These are phyloP conservation scores for Micromussa lordhowensis DNA, from an alignment of 92 coral and sea anemone genomes.

Conservation along the genomic window DNA sequence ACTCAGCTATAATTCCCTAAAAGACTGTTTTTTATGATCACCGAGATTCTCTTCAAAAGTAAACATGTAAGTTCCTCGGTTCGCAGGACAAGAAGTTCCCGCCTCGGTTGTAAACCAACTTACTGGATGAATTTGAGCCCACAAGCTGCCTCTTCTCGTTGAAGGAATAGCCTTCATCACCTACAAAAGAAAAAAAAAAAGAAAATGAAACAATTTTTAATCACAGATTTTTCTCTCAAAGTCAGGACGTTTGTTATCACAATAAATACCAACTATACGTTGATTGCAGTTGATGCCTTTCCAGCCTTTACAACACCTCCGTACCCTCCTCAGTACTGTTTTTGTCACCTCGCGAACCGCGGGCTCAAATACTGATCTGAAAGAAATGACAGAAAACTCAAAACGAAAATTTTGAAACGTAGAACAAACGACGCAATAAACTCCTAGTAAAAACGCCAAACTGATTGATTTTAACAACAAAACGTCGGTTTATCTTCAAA, in stretches of 20 bases:
- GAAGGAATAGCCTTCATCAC: not conserved
- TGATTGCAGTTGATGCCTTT: slow-evolving; percentile 67
- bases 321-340: slow-evolving; percentile 49
- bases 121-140: slow-evolving; percentile 1
- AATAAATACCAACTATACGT: slow-evolving; percentile 39
- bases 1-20: too few species aligned
- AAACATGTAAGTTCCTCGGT: too few species aligned
- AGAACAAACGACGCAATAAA: too few species aligned
- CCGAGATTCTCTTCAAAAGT: too few species aligned
- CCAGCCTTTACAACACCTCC: slow-evolving; percentile 80
- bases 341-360: slow-evolving; percentile 53
- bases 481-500: too few species aligned
- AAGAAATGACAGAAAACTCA: not conserved
- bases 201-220: not conserved
- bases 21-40: too few species aligned
- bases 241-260: not conserved
- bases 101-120: too few species aligned
- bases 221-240: not conserved
- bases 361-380: slow-evolving; percentile 63
- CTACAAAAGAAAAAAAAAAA: slow-evolving; percentile 9
- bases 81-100: too few species aligned
- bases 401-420: too few species aligned
- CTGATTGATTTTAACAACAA: too few species aligned
- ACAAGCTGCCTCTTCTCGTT: slow-evolving; percentile 34
- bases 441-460: too few species aligned